Evolutionary conservation across 2,888 invertebrate genomes (phyloP).

Genomic region (Cotesia congregata): DNA sequence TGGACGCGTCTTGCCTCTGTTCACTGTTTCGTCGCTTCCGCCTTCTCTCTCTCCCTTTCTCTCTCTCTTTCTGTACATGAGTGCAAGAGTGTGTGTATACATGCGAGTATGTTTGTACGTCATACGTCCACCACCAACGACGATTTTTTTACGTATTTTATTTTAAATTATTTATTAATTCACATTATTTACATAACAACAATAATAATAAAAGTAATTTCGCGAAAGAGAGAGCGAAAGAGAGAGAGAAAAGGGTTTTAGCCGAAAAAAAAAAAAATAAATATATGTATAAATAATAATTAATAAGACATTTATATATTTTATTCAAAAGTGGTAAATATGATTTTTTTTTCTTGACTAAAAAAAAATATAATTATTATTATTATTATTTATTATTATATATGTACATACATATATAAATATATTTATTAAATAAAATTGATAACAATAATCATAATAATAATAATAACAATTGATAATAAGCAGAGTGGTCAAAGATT

Average conservation of each 20-base stretch:
- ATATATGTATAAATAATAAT: constrained; percentile 38
- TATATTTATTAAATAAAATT: constrained; percentile 20
- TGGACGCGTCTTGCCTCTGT: constrained; percentile 50
- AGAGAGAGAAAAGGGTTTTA: constrained; percentile 34
- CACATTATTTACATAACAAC: not conserved
- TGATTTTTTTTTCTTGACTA: not conserved
- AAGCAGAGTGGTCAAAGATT: constrained; percentile 63
- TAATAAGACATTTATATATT: constrained; percentile 27
- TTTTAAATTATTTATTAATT: not conserved
- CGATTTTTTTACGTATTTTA: not conserved
- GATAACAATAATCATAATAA: constrained; percentile 28
- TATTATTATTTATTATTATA: too few relatives aligned
- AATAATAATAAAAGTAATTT: too few relatives aligned
- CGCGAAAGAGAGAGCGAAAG: constrained; percentile 39
- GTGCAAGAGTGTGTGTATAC: not conserved
- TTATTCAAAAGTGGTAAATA: constrained; percentile 24
- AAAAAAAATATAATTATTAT: constrained; percentile 33
- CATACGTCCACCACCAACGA: not conserved
- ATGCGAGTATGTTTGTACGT: not conserved
- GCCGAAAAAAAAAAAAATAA: constrained; percentile 16
- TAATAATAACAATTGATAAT: not conserved
- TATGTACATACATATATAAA: constrained; percentile 12
- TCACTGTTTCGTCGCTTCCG: constrained; percentile 60
- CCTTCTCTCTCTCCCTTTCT: constrained; percentile 61
- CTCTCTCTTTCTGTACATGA: constrained; percentile 47